These are phyloP conservation scores for Falco cherrug DNA, from an alignment of 2,797 vertebrate species.

Conservation along the genomic window DNA sequence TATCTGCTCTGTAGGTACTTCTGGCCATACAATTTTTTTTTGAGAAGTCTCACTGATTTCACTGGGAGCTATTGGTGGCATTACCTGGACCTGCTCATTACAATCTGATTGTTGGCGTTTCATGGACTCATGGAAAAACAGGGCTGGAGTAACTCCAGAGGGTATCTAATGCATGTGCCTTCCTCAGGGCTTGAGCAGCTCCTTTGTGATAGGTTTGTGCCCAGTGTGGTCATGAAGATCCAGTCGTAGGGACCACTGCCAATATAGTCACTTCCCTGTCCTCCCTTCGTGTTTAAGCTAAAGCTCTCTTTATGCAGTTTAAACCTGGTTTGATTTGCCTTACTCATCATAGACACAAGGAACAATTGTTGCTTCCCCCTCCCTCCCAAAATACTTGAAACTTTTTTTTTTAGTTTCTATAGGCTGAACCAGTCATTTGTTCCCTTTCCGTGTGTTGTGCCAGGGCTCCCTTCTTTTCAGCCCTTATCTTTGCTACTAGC, in stretches of 20 bases:
- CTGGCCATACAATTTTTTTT: background rate
- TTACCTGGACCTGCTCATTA: background rate
- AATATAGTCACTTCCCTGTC: background rate
- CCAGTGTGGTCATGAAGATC: background rate
- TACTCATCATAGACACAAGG: background rate
- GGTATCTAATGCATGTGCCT: rapidly evolving
- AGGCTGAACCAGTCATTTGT: background rate
- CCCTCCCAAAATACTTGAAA: rapidly evolving
- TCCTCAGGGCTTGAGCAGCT: background rate
- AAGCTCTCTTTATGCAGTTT: background rate
- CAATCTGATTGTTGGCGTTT: background rate
- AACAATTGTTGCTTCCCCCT: background rate
- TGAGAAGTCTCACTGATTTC: background rate
- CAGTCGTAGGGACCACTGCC: background rate
- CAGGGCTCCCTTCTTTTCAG: background rate
- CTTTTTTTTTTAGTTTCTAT: background rate
- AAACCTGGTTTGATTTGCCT: background rate
- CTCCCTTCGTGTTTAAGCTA: background rate
- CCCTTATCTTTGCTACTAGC: background rate
- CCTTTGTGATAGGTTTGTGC: background rate
- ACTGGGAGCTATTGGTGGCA: background rate
- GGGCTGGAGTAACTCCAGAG: background rate
- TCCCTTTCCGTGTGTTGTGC: background rate
- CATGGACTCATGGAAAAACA: rapidly evolving
- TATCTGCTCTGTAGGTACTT: background rate